Evolutionary conservation across 2,113 vertebrate genomes (phyloP).

Genomic region (Sinocyclocheilus grahami): DNA sequence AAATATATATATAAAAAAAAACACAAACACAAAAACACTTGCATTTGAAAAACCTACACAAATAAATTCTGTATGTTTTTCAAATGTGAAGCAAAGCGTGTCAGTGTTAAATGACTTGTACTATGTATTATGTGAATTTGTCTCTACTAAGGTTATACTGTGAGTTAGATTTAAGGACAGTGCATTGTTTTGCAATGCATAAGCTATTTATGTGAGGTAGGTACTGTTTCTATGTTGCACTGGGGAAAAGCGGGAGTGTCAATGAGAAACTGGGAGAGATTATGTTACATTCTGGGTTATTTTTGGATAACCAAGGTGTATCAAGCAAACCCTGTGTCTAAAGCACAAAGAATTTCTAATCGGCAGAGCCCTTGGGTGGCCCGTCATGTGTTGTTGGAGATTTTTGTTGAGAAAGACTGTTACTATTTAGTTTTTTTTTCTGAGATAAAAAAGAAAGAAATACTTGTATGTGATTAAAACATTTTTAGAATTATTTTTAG

Average conservation of each 20-base stretch:
- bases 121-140: conserved; percentile 47
- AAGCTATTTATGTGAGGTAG: conserved; percentile 77
- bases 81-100: conserved; percentile 74
- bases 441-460: conserved; percentile 61
- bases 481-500: conserved; percentile 80
- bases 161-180: conserved; percentile 72
- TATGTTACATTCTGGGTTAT: conserved; percentile 24
- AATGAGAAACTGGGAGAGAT: conserved; percentile 1
- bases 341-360: conserved; percentile 71
- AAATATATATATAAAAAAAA: conserved; percentile 52
- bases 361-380: conserved; percentile 67
- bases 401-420: conserved; percentile 80
- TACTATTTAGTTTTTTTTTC: conserved; percentile 72
- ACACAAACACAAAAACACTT: conserved; percentile 57
- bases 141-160: conserved; percentile 66
- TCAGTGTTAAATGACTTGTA: conserved; percentile 73
- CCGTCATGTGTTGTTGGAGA: conserved; percentile 64
- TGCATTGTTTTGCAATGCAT: conserved; percentile 77
- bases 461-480: conserved; percentile 73
- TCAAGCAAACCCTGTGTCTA: conserved; percentile 31
- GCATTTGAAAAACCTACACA: conserved; percentile 65
- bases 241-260: conserved; percentile 27
- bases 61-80: conserved; percentile 68
- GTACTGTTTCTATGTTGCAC: conserved; percentile 56
- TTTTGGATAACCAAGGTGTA: background rate